These are phyloP conservation scores for Sclerodermus sp. DNA, from an alignment of 2,888 invertebrate genomes.

Conservation along the genomic window DNA sequence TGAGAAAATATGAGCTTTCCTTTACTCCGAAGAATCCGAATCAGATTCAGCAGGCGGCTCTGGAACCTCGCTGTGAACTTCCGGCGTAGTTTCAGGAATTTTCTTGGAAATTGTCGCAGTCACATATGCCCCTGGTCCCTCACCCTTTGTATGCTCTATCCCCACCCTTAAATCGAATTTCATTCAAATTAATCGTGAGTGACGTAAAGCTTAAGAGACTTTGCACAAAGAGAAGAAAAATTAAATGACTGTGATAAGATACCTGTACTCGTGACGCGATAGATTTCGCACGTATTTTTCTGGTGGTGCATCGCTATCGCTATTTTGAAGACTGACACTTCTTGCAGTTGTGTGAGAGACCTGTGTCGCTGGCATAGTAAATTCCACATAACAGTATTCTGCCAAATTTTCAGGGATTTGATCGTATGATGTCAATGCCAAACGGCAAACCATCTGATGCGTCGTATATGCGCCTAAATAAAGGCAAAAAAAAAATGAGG, in stretches of 20 bases:
- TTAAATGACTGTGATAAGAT: neutral
- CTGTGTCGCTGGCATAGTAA: constrained; percentile 98
- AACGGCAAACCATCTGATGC: constrained; percentile 90
- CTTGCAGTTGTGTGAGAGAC: constrained; percentile 94
- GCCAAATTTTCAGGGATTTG: constrained; percentile 93
- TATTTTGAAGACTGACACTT: constrained; percentile 86
- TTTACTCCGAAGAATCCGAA: constrained; percentile 61
- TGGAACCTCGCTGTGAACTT: constrained; percentile 43
- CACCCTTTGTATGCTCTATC: constrained; percentile 82
- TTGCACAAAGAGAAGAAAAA: neutral
- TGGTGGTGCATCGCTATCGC: constrained; percentile 85
- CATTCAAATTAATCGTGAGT: neutral
- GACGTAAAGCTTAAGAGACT: too few species aligned
- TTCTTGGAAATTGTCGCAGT: constrained; percentile 63
- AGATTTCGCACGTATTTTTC: constrained; percentile 98
- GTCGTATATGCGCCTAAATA: constrained; percentile 92
- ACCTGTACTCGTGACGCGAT: constrained; percentile 94
- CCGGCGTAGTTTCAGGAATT: constrained; percentile 50
- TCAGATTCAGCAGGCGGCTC: constrained; percentile 60
- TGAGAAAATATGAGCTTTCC: neutral
- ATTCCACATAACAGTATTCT: constrained; percentile 88
- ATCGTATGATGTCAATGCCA: constrained; percentile 96
- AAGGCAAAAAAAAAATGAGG: constrained; percentile 1
- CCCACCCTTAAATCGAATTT: constrained; percentile 71
- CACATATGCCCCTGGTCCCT: constrained; percentile 70